Evolutionary conservation across 2,113 vertebrate species (phyloP).

Genomic region (Uria lomvia): DNA sequence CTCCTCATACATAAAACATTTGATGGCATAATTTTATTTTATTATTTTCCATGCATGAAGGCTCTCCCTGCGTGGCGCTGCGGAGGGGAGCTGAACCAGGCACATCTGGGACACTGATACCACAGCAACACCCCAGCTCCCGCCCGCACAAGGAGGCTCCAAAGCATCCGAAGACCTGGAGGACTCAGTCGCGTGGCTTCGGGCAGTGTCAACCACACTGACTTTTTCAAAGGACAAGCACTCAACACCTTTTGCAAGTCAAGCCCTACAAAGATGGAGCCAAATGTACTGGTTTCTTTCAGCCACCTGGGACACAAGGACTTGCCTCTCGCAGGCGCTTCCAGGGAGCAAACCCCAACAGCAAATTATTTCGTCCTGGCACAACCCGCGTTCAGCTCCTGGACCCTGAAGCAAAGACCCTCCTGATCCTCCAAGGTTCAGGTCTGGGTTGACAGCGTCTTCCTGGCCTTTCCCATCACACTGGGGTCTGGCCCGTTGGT

Average conservation of each 20-base stretch:
- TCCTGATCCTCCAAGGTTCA: not conserved
- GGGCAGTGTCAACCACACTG: not conserved
- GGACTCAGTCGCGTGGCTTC: accelerated
- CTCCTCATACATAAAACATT: slow-evolving; percentile 35
- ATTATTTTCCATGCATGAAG: not conserved
- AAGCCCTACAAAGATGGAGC: not conserved
- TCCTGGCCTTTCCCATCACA: not conserved
- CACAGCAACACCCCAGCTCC: not conserved
- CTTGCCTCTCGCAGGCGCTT: not conserved
- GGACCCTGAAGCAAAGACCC: not conserved
- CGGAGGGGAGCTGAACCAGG: accelerated
- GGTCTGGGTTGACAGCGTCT: not conserved
- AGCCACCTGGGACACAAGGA: too few species aligned
- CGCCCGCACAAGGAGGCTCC: accelerated
- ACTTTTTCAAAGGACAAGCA: not conserved
- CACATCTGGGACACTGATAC: not conserved
- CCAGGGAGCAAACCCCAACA: not conserved
- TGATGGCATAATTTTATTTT: not conserved
- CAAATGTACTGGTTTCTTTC: not conserved
- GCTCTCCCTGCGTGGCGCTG: not conserved
- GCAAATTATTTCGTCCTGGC: accelerated
- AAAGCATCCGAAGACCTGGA: accelerated
- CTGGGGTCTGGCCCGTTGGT: accelerated
- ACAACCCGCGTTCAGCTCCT: accelerated
- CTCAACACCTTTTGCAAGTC: not conserved